phyloP scores from a whole-genome alignment of 2,888 invertebrate genomes.

The Polyommatus icarus region DNA sequence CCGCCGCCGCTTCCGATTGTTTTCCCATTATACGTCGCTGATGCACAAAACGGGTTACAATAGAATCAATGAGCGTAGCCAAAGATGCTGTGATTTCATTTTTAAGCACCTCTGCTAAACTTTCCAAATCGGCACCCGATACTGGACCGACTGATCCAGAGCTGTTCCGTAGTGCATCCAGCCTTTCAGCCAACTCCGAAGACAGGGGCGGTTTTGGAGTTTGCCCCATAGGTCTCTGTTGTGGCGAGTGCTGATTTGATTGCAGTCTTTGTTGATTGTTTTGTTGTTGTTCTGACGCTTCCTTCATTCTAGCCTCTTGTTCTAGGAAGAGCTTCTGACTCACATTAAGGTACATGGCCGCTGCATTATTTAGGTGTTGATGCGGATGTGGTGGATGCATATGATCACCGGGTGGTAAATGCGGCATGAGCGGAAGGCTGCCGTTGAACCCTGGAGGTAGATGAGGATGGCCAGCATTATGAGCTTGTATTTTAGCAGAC shows the following conservation, averaged over 20 bases:
- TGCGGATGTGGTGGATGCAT: constrained; percentile 79
- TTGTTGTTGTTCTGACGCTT: constrained; percentile 82
- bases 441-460: constrained; percentile 82
- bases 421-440: constrained; percentile 78
- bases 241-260: constrained; percentile 80
- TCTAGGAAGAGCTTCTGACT: constrained; percentile 89
- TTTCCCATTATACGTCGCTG: constrained; percentile 88
- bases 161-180: constrained; percentile 87
- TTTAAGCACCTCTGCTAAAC: constrained; percentile 94
- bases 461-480: constrained; percentile 76
- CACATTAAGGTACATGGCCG: constrained; percentile 88
- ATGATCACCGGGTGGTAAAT: constrained; percentile 76
- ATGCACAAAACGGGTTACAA: constrained; percentile 91
- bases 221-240: constrained; percentile 73
- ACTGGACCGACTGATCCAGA: constrained; percentile 84
- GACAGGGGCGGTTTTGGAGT: constrained; percentile 77
- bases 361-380: constrained; percentile 82
- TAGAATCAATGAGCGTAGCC: constrained; percentile 91
- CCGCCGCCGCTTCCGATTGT: constrained; percentile 88
- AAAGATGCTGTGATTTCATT: constrained; percentile 92
- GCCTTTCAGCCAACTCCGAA: constrained; percentile 87
- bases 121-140: constrained; percentile 90
- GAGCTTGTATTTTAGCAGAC: constrained; percentile 82
- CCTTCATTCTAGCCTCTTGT: constrained; percentile 87
- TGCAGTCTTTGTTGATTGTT: constrained; percentile 80